phyloP scores from a whole-genome alignment of 2,113 vertebrate species.

The Motacilla alba region DNA sequence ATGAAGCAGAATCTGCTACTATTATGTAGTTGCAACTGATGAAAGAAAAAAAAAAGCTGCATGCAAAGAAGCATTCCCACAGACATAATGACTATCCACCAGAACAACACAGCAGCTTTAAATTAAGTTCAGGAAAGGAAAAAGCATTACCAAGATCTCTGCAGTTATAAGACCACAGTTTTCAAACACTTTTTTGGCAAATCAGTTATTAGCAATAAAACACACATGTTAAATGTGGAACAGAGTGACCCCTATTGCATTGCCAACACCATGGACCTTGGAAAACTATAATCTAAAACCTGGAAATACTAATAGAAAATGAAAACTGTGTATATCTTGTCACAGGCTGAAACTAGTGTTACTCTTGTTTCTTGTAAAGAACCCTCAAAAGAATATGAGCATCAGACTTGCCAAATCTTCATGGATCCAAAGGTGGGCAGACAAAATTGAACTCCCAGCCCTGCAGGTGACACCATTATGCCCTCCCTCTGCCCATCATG shows the following conservation, averaged over 20 bases:
- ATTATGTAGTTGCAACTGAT: background rate
- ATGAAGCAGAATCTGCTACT: background rate
- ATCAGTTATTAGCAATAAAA: conserved; percentile 3
- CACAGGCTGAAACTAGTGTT: background rate
- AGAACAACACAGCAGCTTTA: background rate
- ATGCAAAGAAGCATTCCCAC: background rate
- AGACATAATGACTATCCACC: background rate
- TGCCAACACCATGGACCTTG: background rate
- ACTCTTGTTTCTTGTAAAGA: background rate
- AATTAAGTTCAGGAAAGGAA: background rate
- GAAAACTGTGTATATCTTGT: background rate
- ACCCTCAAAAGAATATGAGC: background rate
- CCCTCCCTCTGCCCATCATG: background rate
- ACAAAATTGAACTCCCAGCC: background rate
- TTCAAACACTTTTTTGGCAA: conserved; percentile 1
- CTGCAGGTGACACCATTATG: accelerated
- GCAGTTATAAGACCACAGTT: background rate
- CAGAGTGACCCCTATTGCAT: background rate
- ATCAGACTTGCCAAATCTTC: background rate
- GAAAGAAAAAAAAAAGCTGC: background rate
- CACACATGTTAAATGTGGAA: background rate
- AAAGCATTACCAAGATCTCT: background rate
- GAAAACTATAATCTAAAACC: background rate
- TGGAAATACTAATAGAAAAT: background rate
- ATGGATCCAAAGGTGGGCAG: background rate